Conservation (phyloP, 2,888 invertebrate species). For the Drosophila flavopinicola region DNA sequence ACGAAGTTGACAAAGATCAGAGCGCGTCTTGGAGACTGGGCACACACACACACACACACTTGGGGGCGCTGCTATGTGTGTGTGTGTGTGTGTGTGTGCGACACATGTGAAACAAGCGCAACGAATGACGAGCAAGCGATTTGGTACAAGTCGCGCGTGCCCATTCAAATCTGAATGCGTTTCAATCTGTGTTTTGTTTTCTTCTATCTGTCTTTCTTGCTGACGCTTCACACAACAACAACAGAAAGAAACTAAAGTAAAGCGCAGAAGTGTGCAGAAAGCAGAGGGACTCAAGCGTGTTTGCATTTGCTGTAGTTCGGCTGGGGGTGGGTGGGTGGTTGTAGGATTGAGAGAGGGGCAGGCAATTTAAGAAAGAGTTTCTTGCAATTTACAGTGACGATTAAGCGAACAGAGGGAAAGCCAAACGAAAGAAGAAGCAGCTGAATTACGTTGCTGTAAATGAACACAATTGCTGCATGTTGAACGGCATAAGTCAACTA, state of each 20-base stretch:
- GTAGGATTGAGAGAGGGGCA: too few relatives aligned
- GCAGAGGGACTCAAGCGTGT: not conserved
- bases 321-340: too few relatives aligned
- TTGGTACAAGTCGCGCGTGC: constrained; percentile 61
- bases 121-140: constrained; percentile 68
- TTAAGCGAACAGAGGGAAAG: constrained; percentile 16
- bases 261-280: not conserved
- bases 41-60: constrained; percentile 40
- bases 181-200: constrained; percentile 8
- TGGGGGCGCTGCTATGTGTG: constrained; percentile 18
- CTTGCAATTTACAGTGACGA: constrained; percentile 4
- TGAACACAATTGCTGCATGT: too few relatives aligned
- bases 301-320: too few relatives aligned
- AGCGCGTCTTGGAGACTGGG: constrained; percentile 69
- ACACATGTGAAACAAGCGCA: constrained; percentile 47
- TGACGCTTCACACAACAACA: too few relatives aligned
- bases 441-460: too few relatives aligned
- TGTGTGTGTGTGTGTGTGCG: constrained; percentile 29
- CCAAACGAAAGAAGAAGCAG: not conserved
- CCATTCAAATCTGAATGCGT: constrained; percentile 41
- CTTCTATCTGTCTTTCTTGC: too few relatives aligned
- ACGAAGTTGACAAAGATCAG: constrained; percentile 63
- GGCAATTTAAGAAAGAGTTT: constrained; percentile 5
- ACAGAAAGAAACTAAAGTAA: too few relatives aligned
- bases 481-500: too few relatives aligned